Base-by-base conservation (phyloP, 2,797 vertebrate species). In the Leptoclinus maculatus region DNA sequence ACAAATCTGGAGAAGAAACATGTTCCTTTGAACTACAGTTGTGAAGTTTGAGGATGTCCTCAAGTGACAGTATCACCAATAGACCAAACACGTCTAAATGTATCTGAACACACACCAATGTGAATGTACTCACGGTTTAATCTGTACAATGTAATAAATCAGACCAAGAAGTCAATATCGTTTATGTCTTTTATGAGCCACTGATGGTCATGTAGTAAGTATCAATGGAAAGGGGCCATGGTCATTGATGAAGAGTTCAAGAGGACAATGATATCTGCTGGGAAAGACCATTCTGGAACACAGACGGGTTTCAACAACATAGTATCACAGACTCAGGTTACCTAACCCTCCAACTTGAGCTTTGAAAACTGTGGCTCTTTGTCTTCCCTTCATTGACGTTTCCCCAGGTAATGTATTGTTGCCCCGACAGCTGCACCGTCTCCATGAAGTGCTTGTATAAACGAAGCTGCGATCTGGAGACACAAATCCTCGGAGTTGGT, bases 11-110 rank as follows among this genome's bases (percentile, higher is more conserved):
- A 74, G 25, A 43, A 56, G 16, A 78, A 66, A 66, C 27, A 23
- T 53, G 47, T 19, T 41, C 29, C 13, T 66, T 74, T 79, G n/a
- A 68, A 66, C 63, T 60, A 21, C 47, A 57, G 64, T 10, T 53
- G 16, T 56, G 29, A 45, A 49, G 21, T 63, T 60, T 8, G 17
- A 54, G 23, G 12, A 54, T 59, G 21, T 71, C 43, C 58, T 56
- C 3, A 17, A 75, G 45, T 56, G 39, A 34, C 7, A 41, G 21
- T 25, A 29, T 47, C 9, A 19, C 57, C 25, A 72, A 65, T 66
- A n/a, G n/a, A n/a, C n/a, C n/a, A n/a, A n/a, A n/a, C n/a, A 60
- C 49, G 7, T 47, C 14, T 41, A 47, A 21, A 63, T 59, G 8
- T 56, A 62, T 41, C 23, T 65, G 56, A 38, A 45, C 71, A 34